Percentiles rank a stretch among this genome's conserved stretches.
These are phyloP conservation scores for Halichoerus grypus DNA, from an alignment of 2,113 vertebrate species.

Conservation along the genomic window DNA sequence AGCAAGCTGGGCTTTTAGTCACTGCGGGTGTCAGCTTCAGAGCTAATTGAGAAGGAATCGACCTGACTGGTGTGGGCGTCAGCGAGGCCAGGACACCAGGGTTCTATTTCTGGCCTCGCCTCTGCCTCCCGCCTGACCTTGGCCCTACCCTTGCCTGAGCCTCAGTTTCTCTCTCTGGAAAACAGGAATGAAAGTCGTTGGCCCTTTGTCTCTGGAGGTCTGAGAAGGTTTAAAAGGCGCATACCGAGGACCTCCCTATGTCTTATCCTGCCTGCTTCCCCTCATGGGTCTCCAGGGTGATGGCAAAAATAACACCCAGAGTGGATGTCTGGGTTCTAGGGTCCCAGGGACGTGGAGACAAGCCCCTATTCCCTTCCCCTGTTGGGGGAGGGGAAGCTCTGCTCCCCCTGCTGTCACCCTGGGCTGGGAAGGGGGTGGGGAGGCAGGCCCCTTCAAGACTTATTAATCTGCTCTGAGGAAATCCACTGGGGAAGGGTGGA, in stretches of 20 bases:
- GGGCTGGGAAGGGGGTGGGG: not conserved
- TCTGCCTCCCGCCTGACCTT: slow-evolving; percentile 70
- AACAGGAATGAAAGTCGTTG: slow-evolving; percentile 24
- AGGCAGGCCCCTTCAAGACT: not conserved
- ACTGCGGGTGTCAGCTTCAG: slow-evolving; percentile 72
- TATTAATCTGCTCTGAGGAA: slow-evolving; percentile 66
- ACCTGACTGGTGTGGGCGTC: slow-evolving; percentile 65
- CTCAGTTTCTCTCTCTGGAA: slow-evolving; percentile 76
- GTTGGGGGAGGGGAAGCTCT: not conserved
- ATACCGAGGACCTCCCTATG: not conserved
- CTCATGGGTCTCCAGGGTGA: not conserved
- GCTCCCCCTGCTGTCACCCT: not conserved
- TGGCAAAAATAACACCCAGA: slow-evolving; percentile 23
- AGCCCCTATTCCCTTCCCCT: not conserved
- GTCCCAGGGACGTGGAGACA: not conserved
- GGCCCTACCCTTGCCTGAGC: slow-evolving; percentile 38
- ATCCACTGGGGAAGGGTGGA: slow-evolving; percentile 50
- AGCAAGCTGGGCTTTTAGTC: slow-evolving; percentile 73
- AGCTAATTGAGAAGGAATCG: slow-evolving; percentile 75
- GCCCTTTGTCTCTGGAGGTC: not conserved
- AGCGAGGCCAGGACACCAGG: slow-evolving; percentile 62
- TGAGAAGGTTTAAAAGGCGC: not conserved
- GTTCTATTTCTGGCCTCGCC: slow-evolving; percentile 74
- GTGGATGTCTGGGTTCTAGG: not conserved
- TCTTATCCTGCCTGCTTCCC: not conserved